Conservation (phyloP, 2,113 vertebrate species). For the Ptychochromis oligacanthus region DNA sequence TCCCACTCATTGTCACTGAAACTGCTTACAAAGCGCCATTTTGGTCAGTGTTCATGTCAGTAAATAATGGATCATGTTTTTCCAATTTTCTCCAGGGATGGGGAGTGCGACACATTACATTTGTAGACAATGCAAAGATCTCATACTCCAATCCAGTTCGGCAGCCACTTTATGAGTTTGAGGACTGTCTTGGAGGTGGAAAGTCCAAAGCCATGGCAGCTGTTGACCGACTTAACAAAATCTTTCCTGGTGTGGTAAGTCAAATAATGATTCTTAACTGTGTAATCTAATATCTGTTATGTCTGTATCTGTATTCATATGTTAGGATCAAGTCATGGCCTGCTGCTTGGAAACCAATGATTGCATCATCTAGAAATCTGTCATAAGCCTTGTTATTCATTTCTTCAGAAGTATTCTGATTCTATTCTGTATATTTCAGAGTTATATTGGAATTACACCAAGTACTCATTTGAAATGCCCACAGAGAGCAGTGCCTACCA, state of each 20-base stretch:
- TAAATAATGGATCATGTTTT: neutral
- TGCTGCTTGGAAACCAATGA: neutral
- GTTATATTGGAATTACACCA: neutral
- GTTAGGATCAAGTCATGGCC: neutral
- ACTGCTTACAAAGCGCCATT: neutral
- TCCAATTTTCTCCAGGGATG: slow-evolving; percentile 84
- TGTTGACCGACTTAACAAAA: slow-evolving; percentile 90
- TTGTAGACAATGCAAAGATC: slow-evolving; percentile 98
- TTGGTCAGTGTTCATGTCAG: neutral
- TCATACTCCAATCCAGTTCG: slow-evolving; percentile 98
- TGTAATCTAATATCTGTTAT: neutral
- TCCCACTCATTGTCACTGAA: neutral
- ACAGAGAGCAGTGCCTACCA: neutral
- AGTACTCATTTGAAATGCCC: neutral
- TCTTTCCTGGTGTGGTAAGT: slow-evolving; percentile 95
- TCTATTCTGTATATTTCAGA: neutral
- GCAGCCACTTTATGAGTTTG: slow-evolving; percentile 96
- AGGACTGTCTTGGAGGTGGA: slow-evolving; percentile 92
- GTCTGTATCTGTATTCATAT: neutral
- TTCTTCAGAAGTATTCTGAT: neutral
- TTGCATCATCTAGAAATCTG: neutral
- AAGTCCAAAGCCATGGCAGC: slow-evolving; percentile 92
- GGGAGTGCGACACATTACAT: slow-evolving; percentile 96
- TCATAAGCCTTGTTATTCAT: neutral
- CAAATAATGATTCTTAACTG: neutral